These are phyloP conservation scores for Scolopax mira DNA, from an alignment of 2,113 vertebrate species.

Conservation along the genomic window DNA sequence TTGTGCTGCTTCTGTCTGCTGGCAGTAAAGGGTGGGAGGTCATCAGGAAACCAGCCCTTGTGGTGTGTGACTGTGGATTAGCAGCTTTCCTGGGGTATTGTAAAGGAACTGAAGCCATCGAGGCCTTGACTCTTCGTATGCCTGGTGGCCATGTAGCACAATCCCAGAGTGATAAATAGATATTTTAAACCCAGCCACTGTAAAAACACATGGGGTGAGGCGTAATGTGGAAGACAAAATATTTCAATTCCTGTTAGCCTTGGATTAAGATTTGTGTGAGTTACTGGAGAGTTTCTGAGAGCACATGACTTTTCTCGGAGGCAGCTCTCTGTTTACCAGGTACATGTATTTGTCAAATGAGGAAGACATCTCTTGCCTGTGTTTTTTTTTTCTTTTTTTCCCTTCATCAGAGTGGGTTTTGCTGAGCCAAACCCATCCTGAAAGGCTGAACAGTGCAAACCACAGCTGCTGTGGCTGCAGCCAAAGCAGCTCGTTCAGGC, in stretches of 20 bases:
- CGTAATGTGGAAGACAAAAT: background rate
- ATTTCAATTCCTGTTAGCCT: background rate
- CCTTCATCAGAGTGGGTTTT: background rate
- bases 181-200: background rate
- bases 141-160: background rate
- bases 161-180: background rate
- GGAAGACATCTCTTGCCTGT: background rate
- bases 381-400: background rate
- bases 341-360: background rate
- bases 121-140: background rate
- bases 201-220: background rate
- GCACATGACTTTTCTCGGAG: background rate
- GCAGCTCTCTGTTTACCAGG: background rate
- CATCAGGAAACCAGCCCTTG: background rate
- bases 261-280: background rate
- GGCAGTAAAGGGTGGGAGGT: background rate
- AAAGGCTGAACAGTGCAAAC: background rate
- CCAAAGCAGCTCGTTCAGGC: background rate
- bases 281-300: background rate
- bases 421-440: background rate
- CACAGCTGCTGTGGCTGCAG: background rate
- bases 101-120: background rate
- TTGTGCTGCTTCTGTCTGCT: background rate
- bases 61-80: background rate
- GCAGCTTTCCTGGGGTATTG: background rate